Base-by-base conservation (phyloP, 2,113 vertebrate species). In the Pterophyllum scalare region DNA sequence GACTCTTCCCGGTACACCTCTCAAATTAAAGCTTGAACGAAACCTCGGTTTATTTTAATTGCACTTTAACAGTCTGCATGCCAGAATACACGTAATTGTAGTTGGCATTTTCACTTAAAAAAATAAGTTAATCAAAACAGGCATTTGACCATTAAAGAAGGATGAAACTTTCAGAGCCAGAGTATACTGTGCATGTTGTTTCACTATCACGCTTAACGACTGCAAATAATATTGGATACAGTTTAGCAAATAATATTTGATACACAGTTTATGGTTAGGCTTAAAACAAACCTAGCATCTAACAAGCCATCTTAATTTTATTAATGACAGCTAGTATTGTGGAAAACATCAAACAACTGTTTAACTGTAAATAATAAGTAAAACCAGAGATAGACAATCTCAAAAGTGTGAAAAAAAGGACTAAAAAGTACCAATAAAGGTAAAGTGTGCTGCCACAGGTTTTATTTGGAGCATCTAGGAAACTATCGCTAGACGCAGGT, bases 1-100 rank as follows among this genome's bases (percentile, higher is more conserved):
- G 0, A 11, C 3, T 70, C 84, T 89, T 94, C 88, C 92, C n/a
- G 33, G 64, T 33, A 6, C 0, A 26, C 15, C 67, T 79, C 87
- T 91, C 90, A 90, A 52, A 90, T 88, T 92, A 91, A 89, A 76
- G 1, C 24, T 49, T 52, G 20, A 52, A 38, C 7, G 35, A 38
- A 38, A 38, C 43, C 4, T 13, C 15, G 9, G 17, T 49, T 46
- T 67, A 26, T 26, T 28, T 1, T 0, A 26, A 46, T 70, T 43
- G 11, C 40, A 43, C 40, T 43, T 43, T 43, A 43, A 43, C 40
- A 43, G 40, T 43, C 40, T 43, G 11, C 12, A 43, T 43, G 11
- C 40, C 11, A 43, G 12, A 43, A 43, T 43, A 43, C 40, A 43
- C 40, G 10, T 12, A 43, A 43, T 2, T 12, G 10, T 40, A 12